phyloP scores from a whole-genome alignment of 2,888 invertebrate genomes.

The Elmis aenea region DNA sequence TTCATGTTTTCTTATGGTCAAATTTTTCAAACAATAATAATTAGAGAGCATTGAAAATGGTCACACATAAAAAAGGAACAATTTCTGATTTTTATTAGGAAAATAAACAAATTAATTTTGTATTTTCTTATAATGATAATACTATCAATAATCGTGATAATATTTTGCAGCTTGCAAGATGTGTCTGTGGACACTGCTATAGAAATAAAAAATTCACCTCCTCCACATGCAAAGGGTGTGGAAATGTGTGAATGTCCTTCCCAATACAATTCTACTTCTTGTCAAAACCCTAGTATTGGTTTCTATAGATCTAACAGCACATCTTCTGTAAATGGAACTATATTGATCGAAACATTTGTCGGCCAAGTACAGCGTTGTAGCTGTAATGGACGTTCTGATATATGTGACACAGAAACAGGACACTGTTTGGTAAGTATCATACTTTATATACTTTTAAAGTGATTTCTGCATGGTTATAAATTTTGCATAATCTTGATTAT shows the following conservation, averaged over 20 bases:
- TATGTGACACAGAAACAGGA: constrained; percentile 81
- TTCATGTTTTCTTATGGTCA: neutral
- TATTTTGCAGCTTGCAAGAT: constrained; percentile 59
- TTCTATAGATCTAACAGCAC: constrained; percentile 72
- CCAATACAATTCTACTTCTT: constrained; percentile 80
- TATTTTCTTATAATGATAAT: no score
- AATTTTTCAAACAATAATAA: neutral
- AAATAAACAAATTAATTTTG: neutral
- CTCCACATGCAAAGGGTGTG: constrained; percentile 70
- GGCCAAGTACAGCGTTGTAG: constrained; percentile 75
- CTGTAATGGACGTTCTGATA: constrained; percentile 72
- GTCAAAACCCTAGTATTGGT: constrained; percentile 82
- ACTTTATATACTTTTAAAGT: no score
- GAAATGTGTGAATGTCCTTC: constrained; percentile 82
- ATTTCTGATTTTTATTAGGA: neutral
- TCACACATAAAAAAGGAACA: no score
- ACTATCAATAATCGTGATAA: no score
- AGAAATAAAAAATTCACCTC: constrained; percentile 59
- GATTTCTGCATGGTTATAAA: no score
- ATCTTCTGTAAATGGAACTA: constrained; percentile 57
- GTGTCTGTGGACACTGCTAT: constrained; percentile 80
- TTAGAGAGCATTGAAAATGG: no score
- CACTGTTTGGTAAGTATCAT: constrained; percentile 65
- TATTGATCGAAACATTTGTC: constrained; percentile 68
- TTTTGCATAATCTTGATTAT: no score